phyloP scores from a whole-genome alignment of 2,797 vertebrate species.

The Macroramphosus scolopax region DNA sequence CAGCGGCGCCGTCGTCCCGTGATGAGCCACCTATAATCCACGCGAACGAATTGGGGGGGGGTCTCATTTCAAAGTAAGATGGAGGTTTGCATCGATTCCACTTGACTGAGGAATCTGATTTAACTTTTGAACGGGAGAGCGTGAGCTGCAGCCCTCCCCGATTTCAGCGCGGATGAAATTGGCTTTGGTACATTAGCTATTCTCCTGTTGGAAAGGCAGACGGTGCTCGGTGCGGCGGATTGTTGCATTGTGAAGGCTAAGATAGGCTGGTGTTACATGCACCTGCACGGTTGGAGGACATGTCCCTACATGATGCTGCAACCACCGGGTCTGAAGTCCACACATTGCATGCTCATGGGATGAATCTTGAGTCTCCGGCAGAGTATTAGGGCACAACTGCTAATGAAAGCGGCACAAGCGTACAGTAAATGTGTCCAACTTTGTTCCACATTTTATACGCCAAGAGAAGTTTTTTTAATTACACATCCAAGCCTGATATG shows the following conservation, averaged over 20 bases:
- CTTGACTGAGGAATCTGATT: conserved; percentile 92
- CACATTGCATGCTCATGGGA: too few relatives aligned
- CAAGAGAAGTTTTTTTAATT: too few relatives aligned
- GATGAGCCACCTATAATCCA: conserved; percentile 73
- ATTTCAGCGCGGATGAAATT: conserved; percentile 92
- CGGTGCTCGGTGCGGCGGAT: conserved; percentile 49
- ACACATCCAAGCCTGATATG: too few relatives aligned
- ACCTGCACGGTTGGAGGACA: conserved; percentile 44
- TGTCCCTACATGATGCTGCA: conserved; percentile 27
- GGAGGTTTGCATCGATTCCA: conserved; percentile 85
- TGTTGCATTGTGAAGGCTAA: conserved; percentile 31
- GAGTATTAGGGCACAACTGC: too few relatives aligned
- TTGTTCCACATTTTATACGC: too few relatives aligned
- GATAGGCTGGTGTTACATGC: conserved; percentile 24
- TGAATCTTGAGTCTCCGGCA: too few relatives aligned
- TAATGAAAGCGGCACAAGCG: too few relatives aligned
- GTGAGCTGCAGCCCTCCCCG: conserved; percentile 67
- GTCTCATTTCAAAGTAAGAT: conserved; percentile 96
- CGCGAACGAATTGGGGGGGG: conserved; percentile 47
- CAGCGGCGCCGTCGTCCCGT: conserved; percentile 12
- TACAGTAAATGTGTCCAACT: too few relatives aligned
- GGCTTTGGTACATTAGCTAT: conserved; percentile 90
- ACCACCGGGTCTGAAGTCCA: too few relatives aligned
- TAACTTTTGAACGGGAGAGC: conserved; percentile 79
- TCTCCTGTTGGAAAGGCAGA: conserved; percentile 68